Conservation (phyloP, 2,113 vertebrate genomes). For the Platysternon megacephalum region DNA sequence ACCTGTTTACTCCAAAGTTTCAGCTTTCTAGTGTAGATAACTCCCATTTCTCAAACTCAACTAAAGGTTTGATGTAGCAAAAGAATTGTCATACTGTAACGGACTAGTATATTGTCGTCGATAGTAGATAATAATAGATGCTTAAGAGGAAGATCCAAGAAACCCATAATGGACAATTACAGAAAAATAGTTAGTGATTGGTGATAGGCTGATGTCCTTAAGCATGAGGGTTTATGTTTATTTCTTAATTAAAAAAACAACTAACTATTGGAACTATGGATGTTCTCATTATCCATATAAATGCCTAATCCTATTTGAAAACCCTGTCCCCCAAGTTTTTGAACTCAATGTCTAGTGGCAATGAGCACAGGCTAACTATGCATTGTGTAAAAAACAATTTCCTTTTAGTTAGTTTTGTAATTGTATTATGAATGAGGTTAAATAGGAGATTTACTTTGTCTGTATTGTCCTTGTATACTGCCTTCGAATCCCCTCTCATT, state of each 20-base stretch:
- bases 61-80: rapidly evolving
- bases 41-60: background rate
- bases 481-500: background rate
- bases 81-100: background rate
- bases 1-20: background rate
- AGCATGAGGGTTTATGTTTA: background rate
- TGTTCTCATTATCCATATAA: background rate
- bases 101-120: background rate
- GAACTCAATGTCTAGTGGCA: background rate
- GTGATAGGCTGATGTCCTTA: background rate
- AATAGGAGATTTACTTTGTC: background rate
- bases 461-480: background rate
- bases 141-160: background rate
- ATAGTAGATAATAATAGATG: background rate
- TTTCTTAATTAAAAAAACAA: background rate
- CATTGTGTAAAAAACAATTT: background rate
- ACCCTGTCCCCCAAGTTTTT: background rate
- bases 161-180: background rate
- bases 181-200: background rate
- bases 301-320: background rate
- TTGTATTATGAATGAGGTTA: background rate
- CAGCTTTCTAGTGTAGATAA: background rate
- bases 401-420: background rate
- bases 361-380: background rate
- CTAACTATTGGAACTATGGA: background rate